phyloP scores from a whole-genome alignment of 1,140 invertebrate genomes.

The Drosophila albomicans region DNA sequence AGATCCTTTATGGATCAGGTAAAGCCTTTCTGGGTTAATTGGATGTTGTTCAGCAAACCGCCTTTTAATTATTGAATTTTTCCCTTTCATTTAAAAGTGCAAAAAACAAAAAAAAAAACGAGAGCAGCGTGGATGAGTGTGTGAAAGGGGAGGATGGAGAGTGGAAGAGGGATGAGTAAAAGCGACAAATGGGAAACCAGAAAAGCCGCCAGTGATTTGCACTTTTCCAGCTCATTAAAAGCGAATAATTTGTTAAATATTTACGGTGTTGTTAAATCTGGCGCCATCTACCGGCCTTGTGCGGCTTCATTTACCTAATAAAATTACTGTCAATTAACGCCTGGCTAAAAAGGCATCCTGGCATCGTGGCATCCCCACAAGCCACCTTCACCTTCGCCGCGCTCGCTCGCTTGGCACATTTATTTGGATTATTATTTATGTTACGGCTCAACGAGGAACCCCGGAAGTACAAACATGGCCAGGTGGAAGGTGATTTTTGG shows the following conservation, averaged over 20 bases:
- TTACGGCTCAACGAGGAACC: conserved; percentile 23
- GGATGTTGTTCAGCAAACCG: conserved; percentile 42
- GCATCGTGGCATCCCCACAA: background rate
- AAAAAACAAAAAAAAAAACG: conserved; percentile 20
- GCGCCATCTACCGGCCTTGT: conserved; percentile 48
- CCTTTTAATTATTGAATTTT: conserved; percentile 58
- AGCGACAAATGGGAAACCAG: conserved; percentile 23
- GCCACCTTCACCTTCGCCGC: background rate
- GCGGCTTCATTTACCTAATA: conserved; percentile 77
- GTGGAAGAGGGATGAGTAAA: background rate
- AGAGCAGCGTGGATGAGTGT: background rate
- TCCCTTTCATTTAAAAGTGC: conserved; percentile 31
- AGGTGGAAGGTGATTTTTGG: background rate
- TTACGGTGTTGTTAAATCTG: conserved; percentile 66
- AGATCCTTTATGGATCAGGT: conserved; percentile 30
- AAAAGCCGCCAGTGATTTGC: conserved; percentile 75
- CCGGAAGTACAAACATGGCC: background rate
- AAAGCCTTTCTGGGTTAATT: conserved; percentile 41
- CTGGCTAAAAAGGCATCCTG: conserved; percentile 10
- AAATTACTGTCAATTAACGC: conserved; percentile 82
- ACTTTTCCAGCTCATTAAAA: conserved; percentile 83
- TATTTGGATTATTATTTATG: conserved; percentile 79
- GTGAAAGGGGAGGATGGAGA: background rate
- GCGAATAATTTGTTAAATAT: conserved; percentile 81
- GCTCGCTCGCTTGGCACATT: conserved; percentile 37